Evolutionary conservation across 2,888 invertebrate species (phyloP), one percentile per base, ranked within the genome.

Genomic region (Sinopyrophorus schimmeli): DNA sequence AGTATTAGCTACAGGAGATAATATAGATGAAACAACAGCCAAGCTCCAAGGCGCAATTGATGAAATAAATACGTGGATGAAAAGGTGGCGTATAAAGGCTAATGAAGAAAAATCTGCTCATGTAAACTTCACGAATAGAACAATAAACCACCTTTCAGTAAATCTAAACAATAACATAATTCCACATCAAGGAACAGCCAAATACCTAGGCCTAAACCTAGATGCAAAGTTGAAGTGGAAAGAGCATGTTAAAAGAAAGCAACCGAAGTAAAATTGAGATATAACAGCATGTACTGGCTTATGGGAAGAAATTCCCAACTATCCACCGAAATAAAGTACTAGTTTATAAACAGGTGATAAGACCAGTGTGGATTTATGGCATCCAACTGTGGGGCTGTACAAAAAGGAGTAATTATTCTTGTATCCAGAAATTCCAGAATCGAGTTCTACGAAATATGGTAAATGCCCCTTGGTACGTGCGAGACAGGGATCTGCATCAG

Each of bases 61-160:
- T 37, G 24, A 37, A 37, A 37, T 37, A 11, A 24, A 23, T 9
- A 24, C 12, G 24, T 37, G 23, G 37, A 37, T 12, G 14, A 37
- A 24, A 24, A 37, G 5, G 15, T 23, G 23, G 23, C 14, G 24
- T 6, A 24, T 15, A 23, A 37, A 37, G 21, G 3, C 23, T 14
- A 10, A 30, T 30, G 30, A 10, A 5, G 14, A 5, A 11, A 30
- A 30, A 30, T 30, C 30, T 12, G 14, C 15, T 37, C 14, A 37
- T 24, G 37, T 37, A 14, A 37, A 37, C 24, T 14, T 37, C 21
- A 37, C 37, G 24, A 14, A 37, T 23, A 23, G 37, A 12, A 37
- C 7, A 37, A 24, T 37, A 15, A 24, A 14, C 21, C 5, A 35
- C 21, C 21, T 21, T 35, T 12, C 21, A 35, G 20, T 35, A 11